Conservation (phyloP, 2,797 vertebrate genomes). For the Rachycentron canadum region DNA sequence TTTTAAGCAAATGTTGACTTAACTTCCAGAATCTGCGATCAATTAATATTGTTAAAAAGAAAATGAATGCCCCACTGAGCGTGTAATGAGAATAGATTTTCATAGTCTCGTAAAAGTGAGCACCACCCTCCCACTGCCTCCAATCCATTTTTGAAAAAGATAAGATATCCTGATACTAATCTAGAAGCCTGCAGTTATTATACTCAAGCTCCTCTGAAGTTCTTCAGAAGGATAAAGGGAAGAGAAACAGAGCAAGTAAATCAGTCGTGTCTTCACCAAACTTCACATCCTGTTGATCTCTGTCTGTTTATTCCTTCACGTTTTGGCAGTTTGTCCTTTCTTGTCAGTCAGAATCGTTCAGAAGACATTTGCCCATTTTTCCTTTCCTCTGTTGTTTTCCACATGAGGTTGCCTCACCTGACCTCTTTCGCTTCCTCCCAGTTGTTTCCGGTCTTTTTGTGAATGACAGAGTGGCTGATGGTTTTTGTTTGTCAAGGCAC, state of each 20-base stretch:
- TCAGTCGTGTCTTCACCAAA: slow-evolving; percentile 6
- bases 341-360: slow-evolving; percentile 21
- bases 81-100: slow-evolving; percentile 26
- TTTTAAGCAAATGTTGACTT: not conserved
- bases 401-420: slow-evolving; percentile 20
- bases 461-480: slow-evolving; percentile 41
- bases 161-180: slow-evolving; percentile 19
- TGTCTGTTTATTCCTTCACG: slow-evolving; percentile 1
- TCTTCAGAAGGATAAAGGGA: not conserved
- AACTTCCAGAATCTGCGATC: not conserved
- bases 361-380: slow-evolving; percentile 9
- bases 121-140: not conserved
- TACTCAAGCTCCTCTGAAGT: not conserved
- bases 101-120: not conserved
- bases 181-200: not conserved
- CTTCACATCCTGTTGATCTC: slow-evolving; percentile 18
- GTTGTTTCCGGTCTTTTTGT: slow-evolving; percentile 39
- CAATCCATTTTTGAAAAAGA: slow-evolving; percentile 8
- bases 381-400: slow-evolving; percentile 20
- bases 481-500: slow-evolving; percentile 49
- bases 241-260: not conserved
- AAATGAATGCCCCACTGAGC: slow-evolving; percentile 12
- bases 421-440: slow-evolving; percentile 16
- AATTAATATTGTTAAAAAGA: slow-evolving; percentile 8
- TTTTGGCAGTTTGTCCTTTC: slow-evolving; percentile 34